phyloP scores from a whole-genome alignment of 2,797 vertebrate genomes.

The Enteromius argenteus region DNA sequence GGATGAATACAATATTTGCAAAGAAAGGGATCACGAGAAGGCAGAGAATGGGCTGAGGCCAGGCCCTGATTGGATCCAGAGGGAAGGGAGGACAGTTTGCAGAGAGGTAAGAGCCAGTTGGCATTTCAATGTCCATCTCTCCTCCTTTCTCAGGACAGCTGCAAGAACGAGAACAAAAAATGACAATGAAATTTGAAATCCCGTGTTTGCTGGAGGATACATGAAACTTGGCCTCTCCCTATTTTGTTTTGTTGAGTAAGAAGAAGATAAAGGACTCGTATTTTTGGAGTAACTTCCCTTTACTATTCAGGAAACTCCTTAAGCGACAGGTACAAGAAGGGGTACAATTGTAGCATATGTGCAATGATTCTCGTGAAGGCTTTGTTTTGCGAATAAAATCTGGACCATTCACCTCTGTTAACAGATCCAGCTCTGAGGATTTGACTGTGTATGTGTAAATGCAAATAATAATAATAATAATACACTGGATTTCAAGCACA shows the following conservation, averaged over 20 bases:
- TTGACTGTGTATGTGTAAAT: conserved; percentile 36
- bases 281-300: conserved; percentile 36
- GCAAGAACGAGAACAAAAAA: background rate
- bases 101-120: conserved; percentile 72
- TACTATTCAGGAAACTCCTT: conserved; percentile 33
- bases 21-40: conserved; percentile 46
- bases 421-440: conserved; percentile 33
- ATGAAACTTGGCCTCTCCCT: conserved; percentile 47
- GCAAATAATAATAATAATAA: conserved; percentile 15
- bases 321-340: conserved; percentile 25
- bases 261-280: conserved; percentile 7
- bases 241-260: background rate
- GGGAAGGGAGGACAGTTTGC: conserved; percentile 67
- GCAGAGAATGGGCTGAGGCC: conserved; percentile 53
- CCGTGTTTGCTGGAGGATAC: conserved; percentile 43
- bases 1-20: conserved; percentile 50
- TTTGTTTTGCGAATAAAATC: conserved; percentile 35
- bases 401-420: conserved; percentile 22
- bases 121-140: conserved; percentile 66
- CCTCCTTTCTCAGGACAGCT: conserved; percentile 47
- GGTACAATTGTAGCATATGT: conserved; percentile 37
- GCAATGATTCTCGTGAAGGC: conserved; percentile 31
- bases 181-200: background rate
- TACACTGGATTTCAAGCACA: conserved; percentile 47
- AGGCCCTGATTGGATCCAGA: conserved; percentile 63